Percentiles rank a stretch among this genome's conserved stretches.
These are phyloP conservation scores for Orientallactaga sibirica DNA, from an alignment of 2,797 vertebrate species.

Conservation along the genomic window DNA sequence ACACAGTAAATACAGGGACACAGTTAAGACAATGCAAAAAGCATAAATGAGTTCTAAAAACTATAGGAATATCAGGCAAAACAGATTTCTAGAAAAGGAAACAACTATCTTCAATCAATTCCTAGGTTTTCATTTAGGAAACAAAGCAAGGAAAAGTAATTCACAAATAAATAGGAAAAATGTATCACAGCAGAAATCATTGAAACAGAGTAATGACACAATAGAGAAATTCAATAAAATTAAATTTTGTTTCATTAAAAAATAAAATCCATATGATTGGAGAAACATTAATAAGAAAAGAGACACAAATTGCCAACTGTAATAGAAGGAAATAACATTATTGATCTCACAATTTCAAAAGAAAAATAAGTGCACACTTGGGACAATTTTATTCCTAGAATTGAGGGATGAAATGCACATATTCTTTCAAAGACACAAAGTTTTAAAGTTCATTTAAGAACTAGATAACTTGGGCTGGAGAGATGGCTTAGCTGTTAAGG, in stretches of 20 bases:
- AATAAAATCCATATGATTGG: background rate
- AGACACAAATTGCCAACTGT: background rate
- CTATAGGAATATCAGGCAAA: background rate
- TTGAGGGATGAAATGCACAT: background rate
- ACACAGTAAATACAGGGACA: background rate
- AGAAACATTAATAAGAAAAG: background rate
- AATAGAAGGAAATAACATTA: background rate
- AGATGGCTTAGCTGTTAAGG: no score
- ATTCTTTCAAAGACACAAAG: background rate
- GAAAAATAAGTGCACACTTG: background rate
- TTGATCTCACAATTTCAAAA: background rate
- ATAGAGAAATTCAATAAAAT: slow-evolving; percentile 23
- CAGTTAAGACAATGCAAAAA: background rate
- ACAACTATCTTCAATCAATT: background rate
- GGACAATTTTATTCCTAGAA: background rate
- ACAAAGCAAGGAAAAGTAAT: background rate
- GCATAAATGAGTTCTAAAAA: background rate
- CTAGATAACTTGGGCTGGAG: background rate
- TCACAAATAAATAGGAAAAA: background rate
- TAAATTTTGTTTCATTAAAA: background rate
- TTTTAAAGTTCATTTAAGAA: background rate
- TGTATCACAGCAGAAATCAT: slow-evolving; percentile 4
- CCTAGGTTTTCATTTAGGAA: background rate
- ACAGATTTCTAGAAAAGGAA: background rate
- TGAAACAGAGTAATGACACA: background rate